phyloP scores from a whole-genome alignment of 2,888 invertebrate species.

The Falcaria lacertinaria region DNA sequence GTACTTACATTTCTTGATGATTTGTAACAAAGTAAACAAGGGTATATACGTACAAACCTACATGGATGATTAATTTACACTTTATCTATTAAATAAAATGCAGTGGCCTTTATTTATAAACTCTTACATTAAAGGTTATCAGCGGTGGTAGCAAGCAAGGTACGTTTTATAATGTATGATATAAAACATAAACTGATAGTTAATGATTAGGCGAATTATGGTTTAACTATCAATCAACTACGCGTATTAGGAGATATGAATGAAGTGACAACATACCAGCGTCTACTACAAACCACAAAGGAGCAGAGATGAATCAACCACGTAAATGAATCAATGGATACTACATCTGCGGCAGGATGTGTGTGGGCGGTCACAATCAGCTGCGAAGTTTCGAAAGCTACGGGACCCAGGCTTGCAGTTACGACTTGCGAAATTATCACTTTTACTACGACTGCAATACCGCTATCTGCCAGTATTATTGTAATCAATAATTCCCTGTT shows the following conservation, averaged over 20 bases:
- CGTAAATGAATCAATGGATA: constrained; percentile 29
- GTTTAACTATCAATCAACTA: too few relatives aligned
- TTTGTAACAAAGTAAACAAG: background rate
- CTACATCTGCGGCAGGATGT: constrained; percentile 36
- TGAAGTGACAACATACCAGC: constrained; percentile 2
- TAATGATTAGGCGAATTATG: too few relatives aligned
- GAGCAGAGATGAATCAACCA: constrained; percentile 21
- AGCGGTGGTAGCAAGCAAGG: background rate
- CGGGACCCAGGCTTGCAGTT: constrained; percentile 8
- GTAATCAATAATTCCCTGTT: background rate
- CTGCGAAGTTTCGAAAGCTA: constrained; percentile 37
- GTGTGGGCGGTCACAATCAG: constrained; percentile 44
- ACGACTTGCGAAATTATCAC: constrained; percentile 20
- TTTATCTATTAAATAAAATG: background rate
- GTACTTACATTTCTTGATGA: too few relatives aligned
- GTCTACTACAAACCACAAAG: background rate
- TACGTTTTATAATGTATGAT: too few relatives aligned
- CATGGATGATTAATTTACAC: background rate
- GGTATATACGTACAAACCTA: background rate
- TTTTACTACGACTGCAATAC: constrained; percentile 15
- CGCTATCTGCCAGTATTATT: background rate
- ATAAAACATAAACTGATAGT: too few relatives aligned
- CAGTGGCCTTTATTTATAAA: background rate
- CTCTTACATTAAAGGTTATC: background rate
- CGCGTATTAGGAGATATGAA: too few relatives aligned